These are phyloP conservation scores for Cryptotermes secundus DNA, from an alignment of 1,140 invertebrate species.

Conservation along the genomic window DNA sequence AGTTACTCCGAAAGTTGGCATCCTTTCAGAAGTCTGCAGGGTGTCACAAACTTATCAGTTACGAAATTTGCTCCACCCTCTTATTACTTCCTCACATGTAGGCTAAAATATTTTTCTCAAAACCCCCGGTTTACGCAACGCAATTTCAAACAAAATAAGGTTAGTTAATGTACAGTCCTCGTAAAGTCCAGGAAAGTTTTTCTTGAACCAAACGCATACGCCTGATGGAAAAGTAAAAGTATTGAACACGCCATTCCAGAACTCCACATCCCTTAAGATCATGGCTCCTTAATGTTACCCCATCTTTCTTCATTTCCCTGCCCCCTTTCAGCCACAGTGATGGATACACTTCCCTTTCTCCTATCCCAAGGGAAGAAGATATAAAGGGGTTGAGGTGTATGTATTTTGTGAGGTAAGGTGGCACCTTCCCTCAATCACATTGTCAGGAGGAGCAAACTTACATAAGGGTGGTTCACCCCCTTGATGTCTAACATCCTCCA, in stretches of 20 bases:
- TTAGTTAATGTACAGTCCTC: too few relatives aligned
- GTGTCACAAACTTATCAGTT: too few relatives aligned
- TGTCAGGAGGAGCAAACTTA: background rate
- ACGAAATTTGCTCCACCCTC: too few relatives aligned
- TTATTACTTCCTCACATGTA: too few relatives aligned
- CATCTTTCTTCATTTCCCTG: conserved; percentile 6
- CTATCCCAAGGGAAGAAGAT: background rate
- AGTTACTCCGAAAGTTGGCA: too few relatives aligned
- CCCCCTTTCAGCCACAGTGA: background rate
- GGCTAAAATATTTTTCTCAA: too few relatives aligned
- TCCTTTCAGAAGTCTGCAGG: too few relatives aligned
- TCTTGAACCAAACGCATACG: background rate
- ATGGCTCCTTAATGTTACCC: background rate
- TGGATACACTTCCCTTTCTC: background rate
- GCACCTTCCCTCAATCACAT: background rate
- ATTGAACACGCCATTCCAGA: background rate
- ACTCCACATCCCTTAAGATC: background rate
- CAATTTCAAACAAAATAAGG: too few relatives aligned
- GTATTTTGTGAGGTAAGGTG: conserved; percentile 1
- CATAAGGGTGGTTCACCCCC: background rate
- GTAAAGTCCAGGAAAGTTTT: background rate
- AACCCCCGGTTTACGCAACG: too few relatives aligned
- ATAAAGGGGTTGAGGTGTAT: conserved; percentile 3
- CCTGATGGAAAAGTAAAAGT: background rate
- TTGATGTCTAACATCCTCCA: background rate